Evolutionary conservation across 1,140 invertebrate species (phyloP).

Genomic region (Drosophila quadrilineata): DNA sequence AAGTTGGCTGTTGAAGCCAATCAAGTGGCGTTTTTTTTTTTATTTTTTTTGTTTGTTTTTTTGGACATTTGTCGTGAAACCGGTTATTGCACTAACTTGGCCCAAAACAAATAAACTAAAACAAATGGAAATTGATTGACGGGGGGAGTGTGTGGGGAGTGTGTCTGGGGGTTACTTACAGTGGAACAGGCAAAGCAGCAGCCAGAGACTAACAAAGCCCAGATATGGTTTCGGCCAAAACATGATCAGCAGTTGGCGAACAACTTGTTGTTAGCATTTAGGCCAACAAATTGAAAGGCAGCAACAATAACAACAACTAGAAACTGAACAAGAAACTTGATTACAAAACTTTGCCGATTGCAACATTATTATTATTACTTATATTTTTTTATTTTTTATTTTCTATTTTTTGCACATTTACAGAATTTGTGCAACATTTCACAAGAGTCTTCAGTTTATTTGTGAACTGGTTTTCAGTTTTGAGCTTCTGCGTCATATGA

Average conservation of each 20-base stretch:
- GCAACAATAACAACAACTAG: conserved; percentile 3
- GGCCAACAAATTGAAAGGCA: conserved; percentile 9
- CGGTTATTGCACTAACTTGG: conserved; percentile 37
- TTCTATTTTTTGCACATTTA: conserved; percentile 25
- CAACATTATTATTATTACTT: not conserved
- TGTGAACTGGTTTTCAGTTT: not conserved
- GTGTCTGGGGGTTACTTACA: conserved; percentile 49
- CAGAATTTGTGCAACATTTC: conserved; percentile 13
- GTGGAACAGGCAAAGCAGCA: conserved; percentile 54
- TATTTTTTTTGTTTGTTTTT: too few species aligned
- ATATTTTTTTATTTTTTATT: not conserved
- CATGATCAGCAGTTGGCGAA: conserved; percentile 45
- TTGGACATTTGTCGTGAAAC: conserved; percentile 30
- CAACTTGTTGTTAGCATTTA: conserved; percentile 53
- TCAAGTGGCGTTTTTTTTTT: conserved; percentile 8
- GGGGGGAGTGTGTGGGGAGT: not conserved
- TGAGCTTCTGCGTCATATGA: conserved; percentile 46
- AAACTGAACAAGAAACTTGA: conserved; percentile 11
- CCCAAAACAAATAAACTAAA: not conserved
- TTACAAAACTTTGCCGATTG: not conserved
- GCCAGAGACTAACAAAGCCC: conserved; percentile 49
- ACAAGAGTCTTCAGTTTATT: too few species aligned
- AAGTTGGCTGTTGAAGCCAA: conserved; percentile 20
- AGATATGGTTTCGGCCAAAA: conserved; percentile 66
- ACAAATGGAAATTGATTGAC: not conserved